A percentile compares a stretch with the other conserved stretches of the same genome.
phyloP scores from a whole-genome alignment of 2,113 vertebrate genomes.

The Progne subis region DNA sequence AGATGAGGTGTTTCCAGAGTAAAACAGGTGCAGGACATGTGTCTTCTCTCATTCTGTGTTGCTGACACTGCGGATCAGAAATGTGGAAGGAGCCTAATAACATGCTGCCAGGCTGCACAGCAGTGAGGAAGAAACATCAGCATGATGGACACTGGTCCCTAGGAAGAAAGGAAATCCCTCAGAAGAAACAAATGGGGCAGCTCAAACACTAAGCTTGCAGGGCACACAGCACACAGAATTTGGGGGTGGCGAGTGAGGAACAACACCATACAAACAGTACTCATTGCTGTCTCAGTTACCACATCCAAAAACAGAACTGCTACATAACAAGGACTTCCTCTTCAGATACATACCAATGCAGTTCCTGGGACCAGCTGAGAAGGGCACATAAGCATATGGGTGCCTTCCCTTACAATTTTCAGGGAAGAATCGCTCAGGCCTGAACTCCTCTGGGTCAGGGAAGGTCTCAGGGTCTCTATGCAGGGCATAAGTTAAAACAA shows the following conservation, averaged over 20 bases:
- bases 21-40: neutral
- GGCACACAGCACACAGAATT: neutral
- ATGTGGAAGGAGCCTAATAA: neutral
- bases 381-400: slow-evolving; percentile 88
- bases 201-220: neutral
- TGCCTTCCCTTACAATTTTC: slow-evolving; percentile 84
- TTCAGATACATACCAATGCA: slow-evolving; percentile 85
- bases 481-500: slow-evolving; percentile 83
- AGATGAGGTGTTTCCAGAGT: neutral
- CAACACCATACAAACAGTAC: neutral
- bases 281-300: neutral
- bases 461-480: slow-evolving; percentile 87
- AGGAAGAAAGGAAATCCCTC: neutral
- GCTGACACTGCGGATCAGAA: neutral
- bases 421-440: slow-evolving; percentile 87
- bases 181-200: neutral
- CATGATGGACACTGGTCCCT: neutral
- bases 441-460: slow-evolving; percentile 89
- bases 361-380: slow-evolving; percentile 94
- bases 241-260: accelerated
- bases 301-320: neutral
- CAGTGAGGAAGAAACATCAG: neutral
- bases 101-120: neutral
- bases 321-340: neutral
- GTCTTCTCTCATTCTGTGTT: neutral